Base-by-base conservation (phyloP, 2,113 vertebrate species). In the Buteo buteo region DNA sequence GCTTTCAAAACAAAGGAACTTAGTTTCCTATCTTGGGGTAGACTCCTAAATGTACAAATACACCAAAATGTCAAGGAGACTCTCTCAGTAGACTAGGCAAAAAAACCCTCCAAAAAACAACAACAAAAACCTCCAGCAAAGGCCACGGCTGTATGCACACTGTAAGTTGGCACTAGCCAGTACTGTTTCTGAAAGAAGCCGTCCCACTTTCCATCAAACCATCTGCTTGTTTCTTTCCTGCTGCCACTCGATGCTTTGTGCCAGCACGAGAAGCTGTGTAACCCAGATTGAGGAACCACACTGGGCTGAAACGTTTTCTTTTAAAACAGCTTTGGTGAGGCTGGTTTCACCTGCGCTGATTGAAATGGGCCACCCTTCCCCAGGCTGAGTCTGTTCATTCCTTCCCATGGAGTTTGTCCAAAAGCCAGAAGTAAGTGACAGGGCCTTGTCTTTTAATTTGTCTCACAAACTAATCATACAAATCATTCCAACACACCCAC, bases 381-480 rank as follows among this genome's bases (percentile, higher is more conserved):
- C 40, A 57, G 55, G 50, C 67, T 69, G 21, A 73, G 31, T 25
- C 40, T 0, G 0, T 26, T 45, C 7, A 2, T 31, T 22, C 44
- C 62, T 72, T 59, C 66, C 71, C 36, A 13, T 1, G 15, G 36
- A 82, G 54, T 9, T 50, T 34, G 32, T 32, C 62, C 1, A 0
- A 69, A 69, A 64, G 21, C 0, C 1, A 70, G 55, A 61, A 62
- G 31, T 3, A 26, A 58, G 71, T 1, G 0, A 85, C 32, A 26
- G 25, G 57, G 29, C 73, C 54, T 85, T 0, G 0, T 21, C 78
- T 65, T 69, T 54, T 49, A 8, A 69, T 70, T 17, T 89, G 81
- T 62, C 54, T 79, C 7, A 2, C 84, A 84, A 88, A 88, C 62
- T 36, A 66, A 95, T 80, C 62, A 93, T 26, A 2, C 74, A 82